A percentile compares a stretch with the other conserved stretches of the same genome.
These are phyloP conservation scores for Ochlodes sylvanus DNA, from an alignment of 2,888 invertebrate genomes.

Conservation along the genomic window DNA sequence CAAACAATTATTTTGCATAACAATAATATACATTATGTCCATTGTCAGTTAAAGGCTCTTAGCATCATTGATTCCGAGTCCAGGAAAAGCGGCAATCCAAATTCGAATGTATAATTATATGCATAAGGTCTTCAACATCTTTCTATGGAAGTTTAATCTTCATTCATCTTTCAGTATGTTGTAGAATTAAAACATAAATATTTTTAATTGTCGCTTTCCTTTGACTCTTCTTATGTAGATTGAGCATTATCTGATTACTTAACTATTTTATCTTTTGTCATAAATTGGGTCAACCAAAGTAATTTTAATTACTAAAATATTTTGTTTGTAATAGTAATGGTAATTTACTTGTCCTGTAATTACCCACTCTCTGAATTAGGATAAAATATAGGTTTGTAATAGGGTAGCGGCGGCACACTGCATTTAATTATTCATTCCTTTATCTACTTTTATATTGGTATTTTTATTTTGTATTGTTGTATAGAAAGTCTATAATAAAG, in stretches of 20 bases:
- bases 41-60: too few relatives aligned
- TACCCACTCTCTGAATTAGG: slow-evolving; percentile 12
- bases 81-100: background rate
- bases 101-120: too few relatives aligned
- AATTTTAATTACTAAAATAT: background rate
- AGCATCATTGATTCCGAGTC: too few relatives aligned
- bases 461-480: slow-evolving; percentile 54
- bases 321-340: background rate
- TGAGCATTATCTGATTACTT: background rate
- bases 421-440: slow-evolving; percentile 75
- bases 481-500: slow-evolving; percentile 54
- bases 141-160: too few relatives aligned
- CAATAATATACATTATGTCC: too few relatives aligned
- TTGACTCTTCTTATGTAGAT: background rate
- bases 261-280: too few relatives aligned
- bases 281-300: too few relatives aligned
- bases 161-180: too few relatives aligned
- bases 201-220: background rate
- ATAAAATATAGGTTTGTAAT: slow-evolving; percentile 3
- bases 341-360: background rate
- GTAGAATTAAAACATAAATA: background rate
- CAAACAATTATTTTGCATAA: background rate
- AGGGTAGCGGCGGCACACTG: slow-evolving; percentile 41
- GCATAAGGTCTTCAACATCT: too few relatives aligned
- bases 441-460: slow-evolving; percentile 47